Percentiles rank a stretch among this genome's conserved stretches.
These are phyloP conservation scores for Lasioglossum albipes DNA, from an alignment of 1,140 invertebrate species.

Conservation along the genomic window DNA sequence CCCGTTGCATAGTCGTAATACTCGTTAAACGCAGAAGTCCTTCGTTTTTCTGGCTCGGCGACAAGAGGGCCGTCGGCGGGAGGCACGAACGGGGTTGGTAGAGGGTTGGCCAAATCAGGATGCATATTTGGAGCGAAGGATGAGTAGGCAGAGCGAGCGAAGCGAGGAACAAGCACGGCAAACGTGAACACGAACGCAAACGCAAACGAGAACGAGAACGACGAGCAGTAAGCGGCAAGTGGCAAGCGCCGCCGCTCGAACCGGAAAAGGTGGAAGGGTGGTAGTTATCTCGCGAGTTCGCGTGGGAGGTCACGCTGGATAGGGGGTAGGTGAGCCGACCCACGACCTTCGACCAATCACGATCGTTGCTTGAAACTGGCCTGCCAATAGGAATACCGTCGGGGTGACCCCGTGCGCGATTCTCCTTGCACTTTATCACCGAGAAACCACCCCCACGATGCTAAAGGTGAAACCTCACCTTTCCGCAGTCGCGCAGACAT, in stretches of 20 bases:
- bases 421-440: constrained; percentile 70
- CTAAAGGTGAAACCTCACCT: constrained; percentile 48
- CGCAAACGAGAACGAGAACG: constrained; percentile 9
- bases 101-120: neutral
- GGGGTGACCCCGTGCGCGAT: constrained; percentile 69
- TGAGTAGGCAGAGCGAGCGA: neutral
- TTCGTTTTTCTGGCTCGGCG: neutral
- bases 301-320: constrained; percentile 75
- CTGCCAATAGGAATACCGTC: constrained; percentile 71
- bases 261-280: constrained; percentile 54
- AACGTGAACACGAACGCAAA: too few species aligned
- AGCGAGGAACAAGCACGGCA: neutral
- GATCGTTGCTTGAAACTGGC: constrained; percentile 66
- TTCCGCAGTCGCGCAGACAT: neutral
- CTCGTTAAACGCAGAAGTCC: too few species aligned
- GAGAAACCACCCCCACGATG: constrained; percentile 57
- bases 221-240: too few species aligned
- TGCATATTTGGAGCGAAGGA: neutral
- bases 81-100: neutral
- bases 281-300: constrained; percentile 71
- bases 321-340: constrained; percentile 76
- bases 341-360: constrained; percentile 76
- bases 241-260: neutral
- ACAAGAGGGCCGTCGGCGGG: neutral
- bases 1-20: too few species aligned